These are phyloP conservation scores for Procambarus virginalis DNA, from an alignment of 1,140 invertebrate species.

Conservation along the genomic window DNA sequence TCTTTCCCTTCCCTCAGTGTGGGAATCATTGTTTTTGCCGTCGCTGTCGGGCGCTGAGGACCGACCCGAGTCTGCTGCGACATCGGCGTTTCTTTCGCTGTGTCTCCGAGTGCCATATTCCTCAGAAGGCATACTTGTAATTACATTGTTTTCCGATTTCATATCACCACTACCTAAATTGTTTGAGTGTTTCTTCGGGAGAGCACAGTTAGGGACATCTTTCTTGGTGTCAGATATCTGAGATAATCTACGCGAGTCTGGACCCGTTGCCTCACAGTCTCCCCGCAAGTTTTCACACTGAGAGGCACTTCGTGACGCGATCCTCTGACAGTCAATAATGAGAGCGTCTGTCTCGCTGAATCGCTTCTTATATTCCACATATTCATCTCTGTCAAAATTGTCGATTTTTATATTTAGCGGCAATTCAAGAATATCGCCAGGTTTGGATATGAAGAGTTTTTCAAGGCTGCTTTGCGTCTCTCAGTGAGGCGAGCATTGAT, in stretches of 20 bases:
- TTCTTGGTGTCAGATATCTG: background rate
- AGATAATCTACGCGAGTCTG: background rate
- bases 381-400: slow-evolving; percentile 58
- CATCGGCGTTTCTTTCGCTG: no score
- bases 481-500: slow-evolving; percentile 33
- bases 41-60: background rate
- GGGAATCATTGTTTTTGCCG: background rate
- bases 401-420: slow-evolving; percentile 45
- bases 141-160: background rate
- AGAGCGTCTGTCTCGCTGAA: slow-evolving; percentile 37
- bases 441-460: slow-evolving; percentile 45
- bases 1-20: background rate
- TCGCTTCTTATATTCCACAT: slow-evolving; percentile 46
- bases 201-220: background rate
- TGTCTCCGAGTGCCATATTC: background rate
- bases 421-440: background rate
- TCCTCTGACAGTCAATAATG: background rate
- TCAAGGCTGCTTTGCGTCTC: slow-evolving; percentile 48
- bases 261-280: background rate
- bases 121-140: background rate
- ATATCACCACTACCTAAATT: background rate
- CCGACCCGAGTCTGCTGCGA: background rate
- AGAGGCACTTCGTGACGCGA: background rate
- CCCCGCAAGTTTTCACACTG: background rate
- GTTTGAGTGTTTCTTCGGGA: background rate